Conservation (phyloP, 2,888 invertebrate genomes). For the Oscheius myriophilus region DNA sequence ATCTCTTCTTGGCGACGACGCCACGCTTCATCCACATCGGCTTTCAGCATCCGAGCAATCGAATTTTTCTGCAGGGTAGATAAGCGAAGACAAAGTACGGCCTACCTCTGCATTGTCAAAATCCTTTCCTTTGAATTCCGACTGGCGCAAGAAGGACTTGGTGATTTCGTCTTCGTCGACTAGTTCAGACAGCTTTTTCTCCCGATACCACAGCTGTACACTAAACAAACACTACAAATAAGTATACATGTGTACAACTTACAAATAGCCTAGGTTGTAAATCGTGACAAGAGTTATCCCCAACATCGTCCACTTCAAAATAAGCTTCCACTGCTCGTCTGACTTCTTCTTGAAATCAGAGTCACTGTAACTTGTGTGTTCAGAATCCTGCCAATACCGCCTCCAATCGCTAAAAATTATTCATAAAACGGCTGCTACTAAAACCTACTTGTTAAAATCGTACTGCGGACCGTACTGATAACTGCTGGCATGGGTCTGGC, state of each 20-base stretch:
- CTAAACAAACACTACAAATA: slow-evolving; percentile 34
- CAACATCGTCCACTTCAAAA: slow-evolving; percentile 51
- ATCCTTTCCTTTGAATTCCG: slow-evolving; percentile 47
- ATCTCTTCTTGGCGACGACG: slow-evolving; percentile 34
- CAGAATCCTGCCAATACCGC: slow-evolving; percentile 17
- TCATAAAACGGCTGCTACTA: slow-evolving; percentile 20
- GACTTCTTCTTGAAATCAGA: slow-evolving; percentile 19
- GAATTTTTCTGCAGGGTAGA: slow-evolving; percentile 19
- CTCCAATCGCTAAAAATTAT: slow-evolving; percentile 23
- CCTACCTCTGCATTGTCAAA: slow-evolving; percentile 52
- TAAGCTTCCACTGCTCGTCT: slow-evolving; percentile 47
- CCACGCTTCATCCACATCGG: slow-evolving; percentile 62
- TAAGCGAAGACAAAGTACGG: too few relatives aligned
- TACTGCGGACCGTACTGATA: slow-evolving; percentile 6
- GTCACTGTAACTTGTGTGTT: slow-evolving; percentile 10
- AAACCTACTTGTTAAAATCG: slow-evolving; percentile 16
- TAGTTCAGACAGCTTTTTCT: slow-evolving; percentile 52
- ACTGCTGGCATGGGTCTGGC: not conserved
- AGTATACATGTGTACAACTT: slow-evolving; percentile 25
- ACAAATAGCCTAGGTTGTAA: slow-evolving; percentile 64
- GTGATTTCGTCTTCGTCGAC: slow-evolving; percentile 65
- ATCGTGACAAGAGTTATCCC: slow-evolving; percentile 50
- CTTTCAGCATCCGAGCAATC: slow-evolving; percentile 53
- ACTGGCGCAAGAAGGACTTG: slow-evolving; percentile 61
- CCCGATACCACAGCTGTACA: slow-evolving; percentile 43